These are phyloP conservation scores for Yasuhikotakia modesta DNA, from an alignment of 2,797 vertebrate species.

Conservation along the genomic window DNA sequence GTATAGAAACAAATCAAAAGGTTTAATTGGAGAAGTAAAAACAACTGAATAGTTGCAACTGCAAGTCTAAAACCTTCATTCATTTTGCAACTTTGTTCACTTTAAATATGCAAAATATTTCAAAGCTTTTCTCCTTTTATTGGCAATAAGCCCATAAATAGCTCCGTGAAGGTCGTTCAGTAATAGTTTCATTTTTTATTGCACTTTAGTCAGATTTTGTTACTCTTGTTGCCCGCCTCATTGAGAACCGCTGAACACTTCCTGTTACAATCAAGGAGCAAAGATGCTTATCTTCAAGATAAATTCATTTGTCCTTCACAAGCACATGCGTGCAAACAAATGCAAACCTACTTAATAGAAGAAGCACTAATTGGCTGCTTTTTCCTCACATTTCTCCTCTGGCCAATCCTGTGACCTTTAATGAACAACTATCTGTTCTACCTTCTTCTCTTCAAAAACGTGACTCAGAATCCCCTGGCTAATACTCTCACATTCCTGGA, in stretches of 20 bases:
- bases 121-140: background rate
- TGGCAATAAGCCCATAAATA: background rate
- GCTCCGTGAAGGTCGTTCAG: background rate
- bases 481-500: background rate
- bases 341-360: background rate
- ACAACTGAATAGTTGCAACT: background rate
- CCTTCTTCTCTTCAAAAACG: constrained; percentile 2
- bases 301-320: background rate
- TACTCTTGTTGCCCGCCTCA: background rate
- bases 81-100: background rate
- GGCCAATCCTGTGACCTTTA: constrained; percentile 23
- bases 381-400: background rate
- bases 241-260: background rate
- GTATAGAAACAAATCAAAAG: too few species aligned
- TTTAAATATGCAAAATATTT: background rate
- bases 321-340: constrained; percentile 1
- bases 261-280: background rate
- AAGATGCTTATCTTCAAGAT: background rate
- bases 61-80: background rate
- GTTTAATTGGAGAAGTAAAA: background rate
- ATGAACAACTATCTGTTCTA: background rate
- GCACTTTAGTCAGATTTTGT: background rate
- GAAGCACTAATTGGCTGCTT: constrained; percentile 22
- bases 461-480: background rate
- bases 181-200: background rate